Base-by-base conservation (phyloP, 1,140 invertebrate species). In the Archegozetes longisetosus region DNA sequence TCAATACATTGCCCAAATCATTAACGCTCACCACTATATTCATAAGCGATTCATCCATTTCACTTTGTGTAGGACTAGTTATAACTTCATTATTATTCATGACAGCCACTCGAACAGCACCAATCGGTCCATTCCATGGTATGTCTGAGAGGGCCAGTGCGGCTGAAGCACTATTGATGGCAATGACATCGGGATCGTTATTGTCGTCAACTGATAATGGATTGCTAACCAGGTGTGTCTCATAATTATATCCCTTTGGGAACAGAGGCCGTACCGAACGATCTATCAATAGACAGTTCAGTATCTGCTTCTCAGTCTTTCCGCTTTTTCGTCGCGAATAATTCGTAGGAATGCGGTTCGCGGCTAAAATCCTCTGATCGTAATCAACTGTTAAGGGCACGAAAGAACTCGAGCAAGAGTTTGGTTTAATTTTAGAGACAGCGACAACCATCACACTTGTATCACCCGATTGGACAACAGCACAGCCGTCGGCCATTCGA, bases 291-390 rank as follows among this genome's bases (percentile, higher is more conserved):
- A 94, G 76, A 50, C 89, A 85, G 0, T 85, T 87, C 9, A 98
- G 76, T 64, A 97, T 90, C 75, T 98, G 94, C 62, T 80, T 79
- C 69, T 97, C 91, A 0, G 83, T 82, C 1, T 84, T 78, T 9
- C 88, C 84, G 53, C 93, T 65, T 75, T 98, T 93, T 68, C 90
- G 78, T 27, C 91, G 78, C 48, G 96, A 75, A 72, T 86, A 94
- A 75, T 97, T 98, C 24, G 87, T 96, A 1, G 95, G 95, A 70
- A 98, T 98, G 61, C 92, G 75, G 22, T 93, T 94, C 47, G 90
- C 89, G 2, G 94, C 92, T 1, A 93, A 86, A 24, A 89, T 85
- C 75, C 96, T 97, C 68, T 94, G 87, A 48, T 88, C 72, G 68
- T 92, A 98, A 71, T 98, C 92, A 25, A 97, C 92, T 6, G 82